These are phyloP conservation scores for Priocnemis perturbator DNA, from an alignment of 2,888 invertebrate genomes.

Conservation along the genomic window DNA sequence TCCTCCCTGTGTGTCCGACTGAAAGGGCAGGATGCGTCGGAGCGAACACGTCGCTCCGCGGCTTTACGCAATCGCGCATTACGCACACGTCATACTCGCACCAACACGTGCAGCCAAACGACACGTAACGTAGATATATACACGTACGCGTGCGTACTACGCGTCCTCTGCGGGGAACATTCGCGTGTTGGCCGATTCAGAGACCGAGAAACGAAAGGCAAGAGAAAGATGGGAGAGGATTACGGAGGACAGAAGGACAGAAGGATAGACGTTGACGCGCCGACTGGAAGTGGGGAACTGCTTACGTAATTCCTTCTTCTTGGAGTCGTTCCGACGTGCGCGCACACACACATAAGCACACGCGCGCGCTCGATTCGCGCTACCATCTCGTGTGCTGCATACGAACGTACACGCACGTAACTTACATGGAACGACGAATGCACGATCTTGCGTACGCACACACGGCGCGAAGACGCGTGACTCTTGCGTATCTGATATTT, in stretches of 20 bases:
- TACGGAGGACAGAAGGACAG: constrained; percentile 43
- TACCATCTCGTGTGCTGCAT: no score
- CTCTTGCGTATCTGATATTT: constrained; percentile 48
- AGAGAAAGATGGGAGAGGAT: constrained; percentile 23
- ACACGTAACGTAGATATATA: background rate
- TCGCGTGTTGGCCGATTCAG: constrained; percentile 2
- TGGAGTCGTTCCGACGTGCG: constrained; percentile 23
- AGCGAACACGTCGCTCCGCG: constrained; percentile 35
- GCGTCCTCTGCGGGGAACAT: no score
- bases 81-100: constrained; percentile 11
- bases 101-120: background rate
- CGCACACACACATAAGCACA: background rate
- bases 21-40: constrained; percentile 53
- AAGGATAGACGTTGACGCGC: constrained; percentile 43
- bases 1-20: constrained; percentile 42
- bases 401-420: no score
- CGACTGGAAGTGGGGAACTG: constrained; percentile 37
- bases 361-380: constrained; percentile 3
- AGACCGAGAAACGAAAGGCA: constrained; percentile 23
- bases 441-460: background rate
- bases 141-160: background rate
- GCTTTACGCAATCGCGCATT: constrained; percentile 49
- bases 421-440: no score
- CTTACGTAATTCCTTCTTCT: constrained; percentile 57
- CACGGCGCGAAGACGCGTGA: constrained; percentile 36